Base-by-base conservation (phyloP, 2,113 vertebrate genomes). In the Melanerpes formicivorus region DNA sequence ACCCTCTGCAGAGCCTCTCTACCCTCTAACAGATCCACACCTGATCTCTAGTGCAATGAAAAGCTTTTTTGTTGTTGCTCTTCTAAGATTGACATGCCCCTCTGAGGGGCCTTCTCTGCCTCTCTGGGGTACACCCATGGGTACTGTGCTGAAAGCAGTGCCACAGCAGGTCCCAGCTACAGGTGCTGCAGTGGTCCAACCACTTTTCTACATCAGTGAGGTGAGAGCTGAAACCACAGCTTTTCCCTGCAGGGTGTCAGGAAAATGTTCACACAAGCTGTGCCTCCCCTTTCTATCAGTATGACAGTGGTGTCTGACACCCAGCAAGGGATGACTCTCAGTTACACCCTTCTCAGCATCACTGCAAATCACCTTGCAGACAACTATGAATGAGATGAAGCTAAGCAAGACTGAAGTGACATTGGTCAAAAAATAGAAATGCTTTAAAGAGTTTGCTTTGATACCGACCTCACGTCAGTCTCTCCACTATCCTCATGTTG, bases 391-490 rank as follows among this genome's bases (percentile, higher is more conserved):
- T 58, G 54, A 26, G 15, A 6, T 26, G 27, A 84, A 64, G 16
- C 10, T 30, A 54, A 81, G 63, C 32, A 81, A 80, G 34, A 37
- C 21, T 15, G 6, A 73, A 80, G 52, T 4, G 9, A 8, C 63
- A n/a, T 6, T 55, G n/a, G 27, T 32, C 27, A 52, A 62, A 70
- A 74, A 60, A 15, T 13, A 14, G 22, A 62, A 63, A 59, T 25
- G 18, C 52, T 71, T 87, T 17, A 27, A 40, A 74, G 50, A n/a
- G 7, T 14, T 86, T 32, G 9, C 34, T 59, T 54, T 26, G 52
- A 62, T n/a, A 18, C n/a, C 46, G 48, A 46, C 5, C 10, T 34
- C 3, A 0, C 44, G 29, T 40, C 3, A 6, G 17, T 1, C 0
- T 18, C 14, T 84, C 42, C 40, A 3, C 17, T 81, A 11, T 29